phyloP scores from a whole-genome alignment of 2,888 invertebrate species.

The Clistopyga incitator region DNA sequence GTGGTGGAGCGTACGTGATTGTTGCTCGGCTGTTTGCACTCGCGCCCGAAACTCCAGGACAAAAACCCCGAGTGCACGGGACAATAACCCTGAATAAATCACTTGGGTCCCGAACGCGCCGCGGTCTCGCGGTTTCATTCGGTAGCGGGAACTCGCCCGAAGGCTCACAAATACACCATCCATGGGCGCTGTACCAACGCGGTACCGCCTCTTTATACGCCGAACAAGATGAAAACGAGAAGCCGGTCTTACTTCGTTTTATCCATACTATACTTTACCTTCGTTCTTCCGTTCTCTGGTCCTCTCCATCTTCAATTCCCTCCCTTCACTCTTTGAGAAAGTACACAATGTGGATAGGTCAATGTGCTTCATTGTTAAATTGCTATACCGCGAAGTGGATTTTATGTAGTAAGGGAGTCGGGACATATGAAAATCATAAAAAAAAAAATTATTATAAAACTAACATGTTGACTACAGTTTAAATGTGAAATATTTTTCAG shows the following conservation, averaged over 20 bases:
- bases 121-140: constrained; percentile 41
- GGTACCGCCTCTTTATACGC: constrained; percentile 30
- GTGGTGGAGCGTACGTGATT: constrained; percentile 12
- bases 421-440: background rate
- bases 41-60: constrained; percentile 65
- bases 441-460: no score
- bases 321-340: constrained; percentile 1
- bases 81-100: constrained; percentile 82
- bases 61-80: constrained; percentile 75
- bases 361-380: constrained; percentile 24
- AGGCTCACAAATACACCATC: constrained; percentile 10
- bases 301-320: constrained; percentile 19
- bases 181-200: constrained; percentile 10
- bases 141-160: constrained; percentile 35
- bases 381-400: background rate
- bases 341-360: constrained; percentile 30
- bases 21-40: constrained; percentile 20
- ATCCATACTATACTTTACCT: constrained; percentile 15
- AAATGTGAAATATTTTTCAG: no score
- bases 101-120: constrained; percentile 66
- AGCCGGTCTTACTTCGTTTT: constrained; percentile 47
- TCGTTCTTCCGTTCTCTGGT: constrained; percentile 26
- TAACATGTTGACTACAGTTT: no score
- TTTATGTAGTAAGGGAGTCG: background rate
- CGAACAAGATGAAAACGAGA: constrained; percentile 73